These are phyloP conservation scores for Hypomesus transpacificus DNA, from an alignment of 2,113 vertebrate species.

Conservation along the genomic window DNA sequence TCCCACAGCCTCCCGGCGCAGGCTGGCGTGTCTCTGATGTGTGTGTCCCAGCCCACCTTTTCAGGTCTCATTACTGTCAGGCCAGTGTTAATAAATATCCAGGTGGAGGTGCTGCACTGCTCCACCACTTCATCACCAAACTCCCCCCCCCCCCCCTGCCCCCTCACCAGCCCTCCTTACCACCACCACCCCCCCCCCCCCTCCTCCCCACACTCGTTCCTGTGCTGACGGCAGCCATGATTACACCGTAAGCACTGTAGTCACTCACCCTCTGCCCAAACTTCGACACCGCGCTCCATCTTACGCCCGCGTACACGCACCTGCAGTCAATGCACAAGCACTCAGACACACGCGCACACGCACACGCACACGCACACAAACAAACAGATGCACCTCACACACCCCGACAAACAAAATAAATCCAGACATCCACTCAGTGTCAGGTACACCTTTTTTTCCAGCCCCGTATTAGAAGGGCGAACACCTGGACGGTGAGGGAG, in stretches of 20 bases:
- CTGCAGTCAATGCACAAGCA: constrained; percentile 40
- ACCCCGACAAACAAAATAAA: constrained; percentile 62
- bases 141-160: constrained; percentile 56
- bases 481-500: constrained; percentile 32
- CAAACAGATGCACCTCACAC: constrained; percentile 34
- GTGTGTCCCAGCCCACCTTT: constrained; percentile 77
- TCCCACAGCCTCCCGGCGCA: constrained; percentile 59
- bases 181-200: not conserved
- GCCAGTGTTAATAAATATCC: constrained; percentile 77
- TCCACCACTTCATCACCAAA: constrained; percentile 72
- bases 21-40: constrained; percentile 71
- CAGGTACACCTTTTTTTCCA: constrained; percentile 57
- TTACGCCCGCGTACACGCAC: constrained; percentile 55
- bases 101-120: constrained; percentile 70
- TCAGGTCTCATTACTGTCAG: constrained; percentile 79
- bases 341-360: constrained; percentile 9
- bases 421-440: constrained; percentile 64
- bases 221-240: constrained; percentile 74
- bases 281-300: constrained; percentile 72
- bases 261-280: constrained; percentile 77
- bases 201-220: constrained; percentile 47
- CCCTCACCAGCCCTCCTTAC: not conserved
- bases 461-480: constrained; percentile 13
- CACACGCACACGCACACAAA: constrained; percentile 16
- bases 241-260: constrained; percentile 77